These are phyloP conservation scores for Sylvilagus floridanus DNA, from an alignment of 2,797 vertebrate genomes.

Conservation along the genomic window DNA sequence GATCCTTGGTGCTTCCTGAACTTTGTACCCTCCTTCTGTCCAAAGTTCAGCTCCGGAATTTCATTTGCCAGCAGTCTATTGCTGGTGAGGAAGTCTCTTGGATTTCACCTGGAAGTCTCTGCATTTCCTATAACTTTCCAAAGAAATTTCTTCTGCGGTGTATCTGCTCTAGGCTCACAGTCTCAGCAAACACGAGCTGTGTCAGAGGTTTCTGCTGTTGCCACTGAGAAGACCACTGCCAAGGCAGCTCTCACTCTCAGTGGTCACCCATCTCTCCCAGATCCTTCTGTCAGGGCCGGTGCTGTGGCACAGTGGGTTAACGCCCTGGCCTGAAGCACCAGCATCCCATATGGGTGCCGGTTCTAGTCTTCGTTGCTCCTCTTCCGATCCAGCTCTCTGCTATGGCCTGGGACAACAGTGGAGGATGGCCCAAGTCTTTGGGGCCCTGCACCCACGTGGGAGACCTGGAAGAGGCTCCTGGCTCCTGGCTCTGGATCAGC, in stretches of 20 bases:
- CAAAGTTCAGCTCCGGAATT: constrained; percentile 9
- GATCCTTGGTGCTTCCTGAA: background rate
- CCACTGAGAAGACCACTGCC: background rate
- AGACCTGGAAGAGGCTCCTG: too few species aligned
- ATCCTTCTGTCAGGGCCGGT: too few species aligned
- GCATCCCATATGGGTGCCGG: too few species aligned
- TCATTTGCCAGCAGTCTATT: background rate
- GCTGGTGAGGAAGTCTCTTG: background rate
- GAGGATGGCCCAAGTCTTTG: too few species aligned
- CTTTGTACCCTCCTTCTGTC: background rate
- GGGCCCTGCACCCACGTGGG: too few species aligned
- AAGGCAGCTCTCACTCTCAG: background rate
- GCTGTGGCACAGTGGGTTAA: too few species aligned
- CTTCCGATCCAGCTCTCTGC: too few species aligned
- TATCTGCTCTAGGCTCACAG: background rate
- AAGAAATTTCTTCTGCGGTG: constrained; percentile 21
- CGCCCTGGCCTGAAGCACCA: too few species aligned
- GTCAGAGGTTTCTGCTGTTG: constrained; percentile 20
- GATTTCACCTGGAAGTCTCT: constrained; percentile 35
- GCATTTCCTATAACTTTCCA: constrained; percentile 37
- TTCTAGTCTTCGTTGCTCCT: too few species aligned
- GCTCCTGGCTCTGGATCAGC: too few species aligned
- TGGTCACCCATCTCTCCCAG: background rate
- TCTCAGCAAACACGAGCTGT: background rate
- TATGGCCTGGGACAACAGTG: too few species aligned